Conservation (phyloP, 2,797 vertebrate species). For the Falco berigora region DNA sequence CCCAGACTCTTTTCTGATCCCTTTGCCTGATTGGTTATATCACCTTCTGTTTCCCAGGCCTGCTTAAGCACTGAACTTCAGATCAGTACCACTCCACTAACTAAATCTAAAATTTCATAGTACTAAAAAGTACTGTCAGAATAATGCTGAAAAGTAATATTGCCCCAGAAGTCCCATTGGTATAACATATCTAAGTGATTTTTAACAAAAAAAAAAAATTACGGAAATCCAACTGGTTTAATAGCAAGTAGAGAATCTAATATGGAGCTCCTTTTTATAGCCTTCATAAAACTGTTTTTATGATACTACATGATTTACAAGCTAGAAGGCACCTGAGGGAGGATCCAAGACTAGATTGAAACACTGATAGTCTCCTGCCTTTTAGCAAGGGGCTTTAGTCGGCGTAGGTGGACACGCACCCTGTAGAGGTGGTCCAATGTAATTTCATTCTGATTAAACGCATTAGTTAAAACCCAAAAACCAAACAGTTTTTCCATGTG, state of each 20-base stretch:
- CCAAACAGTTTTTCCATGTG: not conserved
- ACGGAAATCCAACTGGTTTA: not conserved
- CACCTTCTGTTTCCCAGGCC: not conserved
- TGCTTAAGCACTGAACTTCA: not conserved
- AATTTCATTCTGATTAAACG: not conserved
- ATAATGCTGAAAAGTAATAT: not conserved
- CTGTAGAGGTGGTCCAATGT: not conserved
- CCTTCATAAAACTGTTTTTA: not conserved
- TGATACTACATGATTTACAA: not conserved
- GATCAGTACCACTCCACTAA: not conserved
- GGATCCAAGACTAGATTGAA: not conserved
- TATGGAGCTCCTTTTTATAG: not conserved
- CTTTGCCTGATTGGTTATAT: not conserved
- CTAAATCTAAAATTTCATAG: not conserved
- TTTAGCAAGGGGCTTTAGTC: not conserved
- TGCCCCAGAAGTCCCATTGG: not conserved
- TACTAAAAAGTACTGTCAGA: not conserved
- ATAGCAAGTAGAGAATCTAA: not conserved
- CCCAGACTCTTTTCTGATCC: not conserved
- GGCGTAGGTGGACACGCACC: accelerated
- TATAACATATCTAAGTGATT: not conserved
- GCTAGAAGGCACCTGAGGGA: not conserved
- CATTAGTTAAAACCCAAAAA: not conserved
- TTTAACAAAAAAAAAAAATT: not conserved
- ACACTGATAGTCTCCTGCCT: not conserved